Percentiles rank a stretch among this genome's conserved stretches.
phyloP scores from a whole-genome alignment of 2,888 invertebrate genomes.

The Mimachlamys varia region DNA sequence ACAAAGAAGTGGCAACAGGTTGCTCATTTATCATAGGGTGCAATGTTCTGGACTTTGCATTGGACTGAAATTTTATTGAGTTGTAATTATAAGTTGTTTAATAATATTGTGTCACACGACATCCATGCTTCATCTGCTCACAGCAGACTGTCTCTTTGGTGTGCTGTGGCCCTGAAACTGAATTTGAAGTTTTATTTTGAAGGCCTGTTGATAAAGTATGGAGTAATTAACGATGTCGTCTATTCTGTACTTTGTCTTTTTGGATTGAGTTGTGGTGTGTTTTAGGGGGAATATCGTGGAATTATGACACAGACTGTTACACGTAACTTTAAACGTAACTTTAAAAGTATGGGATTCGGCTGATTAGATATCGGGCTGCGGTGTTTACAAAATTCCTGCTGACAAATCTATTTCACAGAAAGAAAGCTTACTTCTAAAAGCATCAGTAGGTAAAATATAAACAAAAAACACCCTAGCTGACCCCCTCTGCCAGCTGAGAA shows the following conservation, averaged over 20 bases:
- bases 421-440: background rate
- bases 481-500: background rate
- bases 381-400: background rate
- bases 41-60: slow-evolving; percentile 21
- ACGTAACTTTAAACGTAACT: background rate
- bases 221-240: too few relatives aligned
- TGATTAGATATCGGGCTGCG: background rate
- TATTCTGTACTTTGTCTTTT: too few relatives aligned
- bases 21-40: background rate
- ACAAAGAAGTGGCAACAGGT: slow-evolving; percentile 10
- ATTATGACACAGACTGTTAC: background rate
- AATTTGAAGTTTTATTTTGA: background rate
- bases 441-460: background rate
- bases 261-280: background rate
- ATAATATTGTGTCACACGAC: too few relatives aligned
- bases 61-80: background rate
- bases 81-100: too few relatives aligned
- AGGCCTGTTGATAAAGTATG: background rate
- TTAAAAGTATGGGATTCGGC: too few relatives aligned
- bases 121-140: too few relatives aligned
- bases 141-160: too few relatives aligned
- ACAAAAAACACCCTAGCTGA: background rate
- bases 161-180: background rate
- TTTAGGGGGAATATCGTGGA: background rate
- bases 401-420: background rate